A percentile compares a stretch with the other conserved stretches of the same genome.
Conservation (phyloP, 2,888 invertebrate species). For the Crematogaster levior region DNA sequence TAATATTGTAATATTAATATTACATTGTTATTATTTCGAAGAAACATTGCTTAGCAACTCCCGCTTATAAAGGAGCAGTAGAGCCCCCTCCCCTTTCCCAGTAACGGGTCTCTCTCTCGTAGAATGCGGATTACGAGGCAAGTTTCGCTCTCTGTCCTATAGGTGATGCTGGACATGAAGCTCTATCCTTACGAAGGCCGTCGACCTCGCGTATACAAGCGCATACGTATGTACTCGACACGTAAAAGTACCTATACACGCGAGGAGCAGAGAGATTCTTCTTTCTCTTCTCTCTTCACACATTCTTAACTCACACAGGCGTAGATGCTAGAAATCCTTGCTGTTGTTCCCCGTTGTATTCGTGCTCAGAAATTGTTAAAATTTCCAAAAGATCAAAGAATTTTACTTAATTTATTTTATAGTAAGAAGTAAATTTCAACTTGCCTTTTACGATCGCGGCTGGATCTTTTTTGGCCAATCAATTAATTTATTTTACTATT, state of each 20-base stretch:
- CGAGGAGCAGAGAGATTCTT: slow-evolving; percentile 57
- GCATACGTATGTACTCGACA: slow-evolving; percentile 54
- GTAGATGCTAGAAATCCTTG: slow-evolving; percentile 54
- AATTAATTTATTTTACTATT: neutral
- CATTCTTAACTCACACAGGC: slow-evolving; percentile 55
- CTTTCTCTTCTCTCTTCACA: slow-evolving; percentile 56
- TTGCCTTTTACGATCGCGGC: no score
- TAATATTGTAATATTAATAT: no score
- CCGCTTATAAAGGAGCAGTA: slow-evolving; percentile 45
- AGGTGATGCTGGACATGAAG: slow-evolving; percentile 83
- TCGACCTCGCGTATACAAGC: slow-evolving; percentile 78
- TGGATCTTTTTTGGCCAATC: no score
- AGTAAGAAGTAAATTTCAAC: no score
- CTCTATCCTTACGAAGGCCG: slow-evolving; percentile 82
- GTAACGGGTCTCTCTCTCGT: slow-evolving; percentile 78
- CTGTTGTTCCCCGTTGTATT: neutral
- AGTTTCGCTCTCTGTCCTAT: slow-evolving; percentile 81
- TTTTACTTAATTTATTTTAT: neutral
- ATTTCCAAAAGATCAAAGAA: neutral
- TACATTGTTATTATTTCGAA: slow-evolving; percentile 4
- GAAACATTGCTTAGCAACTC: slow-evolving; percentile 24
- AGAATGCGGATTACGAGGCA: slow-evolving; percentile 79
- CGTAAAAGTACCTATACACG: slow-evolving; percentile 54
- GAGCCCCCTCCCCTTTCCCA: slow-evolving; percentile 66
- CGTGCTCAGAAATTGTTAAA: neutral